Evolutionary conservation across 1,140 invertebrate genomes (phyloP).

Genomic region (Xylocopa sonorina): DNA sequence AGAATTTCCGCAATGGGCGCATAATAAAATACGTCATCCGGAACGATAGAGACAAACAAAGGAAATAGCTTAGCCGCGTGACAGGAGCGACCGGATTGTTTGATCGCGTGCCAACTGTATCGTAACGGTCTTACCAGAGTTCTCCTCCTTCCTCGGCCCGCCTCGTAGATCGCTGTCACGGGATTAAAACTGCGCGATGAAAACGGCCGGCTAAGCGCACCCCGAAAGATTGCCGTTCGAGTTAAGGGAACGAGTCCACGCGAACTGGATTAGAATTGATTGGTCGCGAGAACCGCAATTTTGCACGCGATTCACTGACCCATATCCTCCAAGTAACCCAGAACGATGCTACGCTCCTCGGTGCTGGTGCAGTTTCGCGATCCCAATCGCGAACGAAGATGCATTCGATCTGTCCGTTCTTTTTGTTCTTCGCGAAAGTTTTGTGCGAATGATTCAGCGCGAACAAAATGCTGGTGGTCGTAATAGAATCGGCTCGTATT

Average conservation of each 20-base stretch:
- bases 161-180: conserved; percentile 23
- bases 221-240: conserved; percentile 21
- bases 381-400: too few relatives aligned
- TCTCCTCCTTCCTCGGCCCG: conserved; percentile 12
- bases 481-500: conserved; percentile 19
- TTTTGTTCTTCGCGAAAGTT: too few relatives aligned
- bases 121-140: conserved; percentile 22
- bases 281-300: conserved; percentile 24
- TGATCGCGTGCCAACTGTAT: conserved; percentile 42
- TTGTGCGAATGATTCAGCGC: too few relatives aligned
- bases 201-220: conserved; percentile 20
- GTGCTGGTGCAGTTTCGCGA: background rate
- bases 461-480: background rate
- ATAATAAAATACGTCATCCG: too few relatives aligned
- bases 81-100: conserved; percentile 7
- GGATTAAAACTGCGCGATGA: conserved; percentile 33
- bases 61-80: conserved; percentile 5
- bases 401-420: background rate
- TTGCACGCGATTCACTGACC: conserved; percentile 40
- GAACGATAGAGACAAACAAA: background rate
- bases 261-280: conserved; percentile 28
- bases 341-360: background rate
- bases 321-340: conserved; percentile 21
- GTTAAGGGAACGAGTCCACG: conserved; percentile 40
- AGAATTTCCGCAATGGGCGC: background rate